Conservation (phyloP, 2,797 vertebrate genomes). For the Stomatorhinus walkeri region DNA sequence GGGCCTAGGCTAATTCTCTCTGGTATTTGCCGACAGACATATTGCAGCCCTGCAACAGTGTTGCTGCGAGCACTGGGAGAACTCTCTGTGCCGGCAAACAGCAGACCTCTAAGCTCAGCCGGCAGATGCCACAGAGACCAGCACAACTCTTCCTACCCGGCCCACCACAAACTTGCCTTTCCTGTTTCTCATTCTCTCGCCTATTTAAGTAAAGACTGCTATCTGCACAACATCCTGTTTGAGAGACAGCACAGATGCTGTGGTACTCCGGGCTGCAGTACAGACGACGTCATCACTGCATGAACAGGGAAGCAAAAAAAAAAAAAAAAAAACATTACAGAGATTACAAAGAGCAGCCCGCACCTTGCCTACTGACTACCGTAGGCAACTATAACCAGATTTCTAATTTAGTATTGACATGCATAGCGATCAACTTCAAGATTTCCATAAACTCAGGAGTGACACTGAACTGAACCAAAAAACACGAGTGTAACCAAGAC, state of each 20-base stretch:
- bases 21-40: neutral
- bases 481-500: neutral
- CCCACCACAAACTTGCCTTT: neutral
- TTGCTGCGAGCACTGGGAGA: neutral
- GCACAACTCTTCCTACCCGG: neutral
- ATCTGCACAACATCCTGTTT: slow-evolving; percentile 17
- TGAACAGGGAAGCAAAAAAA: neutral
- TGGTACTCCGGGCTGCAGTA: slow-evolving; percentile 23
- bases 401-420: neutral
- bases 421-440: neutral
- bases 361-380: neutral
- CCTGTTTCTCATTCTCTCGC: neutral
- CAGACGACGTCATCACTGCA: slow-evolving; percentile 18
- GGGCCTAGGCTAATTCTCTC: neutral
- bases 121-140: neutral
- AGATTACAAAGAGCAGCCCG: neutral
- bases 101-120: neutral
- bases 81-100: neutral
- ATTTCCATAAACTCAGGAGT: neutral
- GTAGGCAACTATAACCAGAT: neutral
- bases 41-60: neutral
- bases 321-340: neutral
- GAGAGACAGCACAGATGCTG: neutral
- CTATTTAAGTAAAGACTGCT: neutral
- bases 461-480: neutral